Percentiles rank a stretch among this genome's conserved stretches.
phyloP scores from a whole-genome alignment of 2,888 invertebrate genomes.

The Philonicus albiceps region DNA sequence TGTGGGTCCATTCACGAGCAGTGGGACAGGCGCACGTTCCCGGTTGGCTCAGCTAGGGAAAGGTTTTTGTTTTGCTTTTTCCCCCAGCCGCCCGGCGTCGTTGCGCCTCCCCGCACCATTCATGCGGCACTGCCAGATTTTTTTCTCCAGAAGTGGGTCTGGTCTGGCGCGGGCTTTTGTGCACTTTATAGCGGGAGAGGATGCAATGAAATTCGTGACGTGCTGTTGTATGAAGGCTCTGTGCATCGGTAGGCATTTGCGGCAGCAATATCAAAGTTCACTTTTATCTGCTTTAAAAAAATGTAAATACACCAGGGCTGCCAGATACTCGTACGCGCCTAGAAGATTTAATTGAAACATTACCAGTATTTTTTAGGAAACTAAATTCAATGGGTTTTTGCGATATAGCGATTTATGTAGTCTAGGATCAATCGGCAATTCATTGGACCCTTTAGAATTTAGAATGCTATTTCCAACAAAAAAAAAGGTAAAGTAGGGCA shows the following conservation, averaged over 20 bases:
- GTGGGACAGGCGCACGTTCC: not conserved
- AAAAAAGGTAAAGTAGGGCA: not conserved
- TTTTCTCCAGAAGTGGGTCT: not conserved
- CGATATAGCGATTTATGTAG: not conserved
- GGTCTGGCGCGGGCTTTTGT: not conserved
- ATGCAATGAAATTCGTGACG: slow-evolving; percentile 4
- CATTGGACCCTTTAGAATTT: not conserved
- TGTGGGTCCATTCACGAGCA: not conserved
- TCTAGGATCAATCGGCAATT: not conserved
- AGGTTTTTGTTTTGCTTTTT: slow-evolving; percentile 2
- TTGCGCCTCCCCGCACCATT: not conserved
- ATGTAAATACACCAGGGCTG: not conserved
- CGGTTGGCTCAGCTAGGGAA: not conserved
- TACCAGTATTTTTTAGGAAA: not conserved
- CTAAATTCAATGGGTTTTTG: not conserved
- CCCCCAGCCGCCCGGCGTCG: not conserved
- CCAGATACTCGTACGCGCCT: not conserved
- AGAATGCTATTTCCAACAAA: not conserved
- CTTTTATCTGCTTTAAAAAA: slow-evolving; percentile 11
- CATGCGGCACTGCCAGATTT: not conserved
- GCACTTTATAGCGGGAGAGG: not conserved
- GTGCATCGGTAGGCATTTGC: not conserved
- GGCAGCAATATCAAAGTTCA: slow-evolving; percentile 1
- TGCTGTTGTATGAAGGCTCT: not conserved
- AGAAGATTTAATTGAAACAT: not conserved